These are phyloP conservation scores for Ondatra zibethicus DNA, from an alignment of 2,113 vertebrate species.

Conservation along the genomic window DNA sequence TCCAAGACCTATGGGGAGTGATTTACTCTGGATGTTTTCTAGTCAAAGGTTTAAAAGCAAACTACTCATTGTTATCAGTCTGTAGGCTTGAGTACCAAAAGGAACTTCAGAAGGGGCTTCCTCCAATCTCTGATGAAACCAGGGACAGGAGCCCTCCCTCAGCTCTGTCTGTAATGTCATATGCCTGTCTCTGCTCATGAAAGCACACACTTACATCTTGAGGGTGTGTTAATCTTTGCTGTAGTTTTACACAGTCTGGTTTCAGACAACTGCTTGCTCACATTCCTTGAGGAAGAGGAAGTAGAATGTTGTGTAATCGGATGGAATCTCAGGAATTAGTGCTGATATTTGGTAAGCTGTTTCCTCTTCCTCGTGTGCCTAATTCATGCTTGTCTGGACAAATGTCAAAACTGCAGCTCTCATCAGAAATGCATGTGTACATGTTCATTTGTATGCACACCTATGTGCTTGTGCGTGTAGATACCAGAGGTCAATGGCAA, in stretches of 20 bases:
- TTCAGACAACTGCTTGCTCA: constrained; percentile 65
- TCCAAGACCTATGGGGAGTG: not conserved
- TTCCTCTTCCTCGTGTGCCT: constrained; percentile 71
- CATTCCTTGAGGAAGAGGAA: constrained; percentile 71
- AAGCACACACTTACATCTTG: not conserved
- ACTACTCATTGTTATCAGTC: not conserved
- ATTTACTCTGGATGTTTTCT: not conserved
- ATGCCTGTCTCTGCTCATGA: not conserved
- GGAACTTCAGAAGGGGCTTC: constrained; percentile 8
- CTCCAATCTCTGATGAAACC: not conserved
- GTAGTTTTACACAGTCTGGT: constrained; percentile 22
- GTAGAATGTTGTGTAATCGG: constrained; percentile 62
- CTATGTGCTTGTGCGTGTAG: not conserved
- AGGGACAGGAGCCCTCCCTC: fast-evolving
- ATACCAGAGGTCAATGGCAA: not conserved
- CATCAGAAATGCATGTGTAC: constrained; percentile 56
- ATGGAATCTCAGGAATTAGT: constrained; percentile 50
- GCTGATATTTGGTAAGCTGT: constrained; percentile 68
- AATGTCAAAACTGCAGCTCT: constrained; percentile 61
- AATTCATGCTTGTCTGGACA: constrained; percentile 64
- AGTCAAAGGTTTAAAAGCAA: constrained; percentile 52
- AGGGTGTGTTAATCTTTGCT: not conserved
- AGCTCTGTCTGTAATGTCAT: not conserved
- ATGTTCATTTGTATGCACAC: not conserved
- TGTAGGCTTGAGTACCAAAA: constrained; percentile 52